These are phyloP conservation scores for Pandemis corylana DNA, from an alignment of 2,888 invertebrate genomes.

Conservation along the genomic window DNA sequence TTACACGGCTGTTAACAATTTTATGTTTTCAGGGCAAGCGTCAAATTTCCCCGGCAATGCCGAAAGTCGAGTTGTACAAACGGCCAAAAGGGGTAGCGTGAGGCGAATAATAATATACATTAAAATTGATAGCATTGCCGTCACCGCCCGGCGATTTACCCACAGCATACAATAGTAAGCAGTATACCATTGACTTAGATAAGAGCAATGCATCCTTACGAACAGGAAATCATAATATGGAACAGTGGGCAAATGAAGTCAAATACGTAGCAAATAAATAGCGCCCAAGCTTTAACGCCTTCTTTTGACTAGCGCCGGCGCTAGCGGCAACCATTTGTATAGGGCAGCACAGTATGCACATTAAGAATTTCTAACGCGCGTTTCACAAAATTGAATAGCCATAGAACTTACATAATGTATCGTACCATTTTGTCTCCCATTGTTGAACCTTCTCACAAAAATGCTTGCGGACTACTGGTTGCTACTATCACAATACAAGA, in stretches of 20 bases:
- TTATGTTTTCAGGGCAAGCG: background rate
- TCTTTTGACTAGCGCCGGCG: background rate
- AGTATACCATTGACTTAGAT: background rate
- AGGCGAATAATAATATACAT: slow-evolving; percentile 36
- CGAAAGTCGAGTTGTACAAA: slow-evolving; percentile 22
- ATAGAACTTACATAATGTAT: no score
- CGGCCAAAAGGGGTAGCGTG: slow-evolving; percentile 22
- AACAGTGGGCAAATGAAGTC: background rate
- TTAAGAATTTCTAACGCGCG: no score
- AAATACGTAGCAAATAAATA: background rate
- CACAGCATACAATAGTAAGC: slow-evolving; percentile 17
- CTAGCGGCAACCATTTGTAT: background rate
- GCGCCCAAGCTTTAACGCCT: background rate
- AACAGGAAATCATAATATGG: no score
- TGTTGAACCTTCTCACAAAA: no score
- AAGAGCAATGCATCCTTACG: no score
- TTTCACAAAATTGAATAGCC: no score
- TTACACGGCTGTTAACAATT: slow-evolving; percentile 8
- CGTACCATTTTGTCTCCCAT: no score
- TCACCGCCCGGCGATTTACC: slow-evolving; percentile 17
- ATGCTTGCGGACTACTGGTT: no score
- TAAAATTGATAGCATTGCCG: slow-evolving; percentile 29
- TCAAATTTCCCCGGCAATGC: slow-evolving; percentile 10
- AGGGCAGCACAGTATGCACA: no score
- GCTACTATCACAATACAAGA: no score